A percentile compares a stretch with the other conserved stretches of the same genome.
Conservation (phyloP, 2,113 vertebrate species). For the Arothron firmamentum region DNA sequence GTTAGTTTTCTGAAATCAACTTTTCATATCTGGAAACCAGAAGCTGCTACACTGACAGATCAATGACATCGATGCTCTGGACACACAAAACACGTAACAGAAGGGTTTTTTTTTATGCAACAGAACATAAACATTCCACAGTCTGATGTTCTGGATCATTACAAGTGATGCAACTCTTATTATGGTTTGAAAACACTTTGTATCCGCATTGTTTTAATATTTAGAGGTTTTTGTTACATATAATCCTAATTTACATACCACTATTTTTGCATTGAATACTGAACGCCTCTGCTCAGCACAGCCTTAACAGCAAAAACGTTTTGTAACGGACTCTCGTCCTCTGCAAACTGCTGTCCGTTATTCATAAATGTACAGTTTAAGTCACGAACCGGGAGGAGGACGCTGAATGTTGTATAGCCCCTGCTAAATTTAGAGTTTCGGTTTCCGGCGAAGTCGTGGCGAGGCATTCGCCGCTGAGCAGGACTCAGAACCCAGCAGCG, state of each 20-base stretch:
- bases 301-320: slow-evolving; percentile 58
- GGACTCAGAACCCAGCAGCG: slow-evolving; percentile 63
- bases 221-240: slow-evolving; percentile 20
- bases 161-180: slow-evolving; percentile 15
- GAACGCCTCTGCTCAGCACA: slow-evolving; percentile 41
- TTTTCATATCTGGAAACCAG: slow-evolving; percentile 14
- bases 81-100: not conserved
- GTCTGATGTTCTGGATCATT: not conserved
- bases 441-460: slow-evolving; percentile 40
- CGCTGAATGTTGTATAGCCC: slow-evolving; percentile 21
- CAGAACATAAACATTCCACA: not conserved
- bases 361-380: slow-evolving; percentile 27
- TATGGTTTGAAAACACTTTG: slow-evolving; percentile 31
- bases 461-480: slow-evolving; percentile 62
- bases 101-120: slow-evolving; percentile 2
- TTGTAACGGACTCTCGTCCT: slow-evolving; percentile 10
- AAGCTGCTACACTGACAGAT: slow-evolving; percentile 12
- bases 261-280: slow-evolving; percentile 44
- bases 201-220: slow-evolving; percentile 23
- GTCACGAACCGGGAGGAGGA: slow-evolving; percentile 14
- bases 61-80: not conserved
- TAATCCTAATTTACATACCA: slow-evolving; percentile 32
- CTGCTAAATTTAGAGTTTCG: slow-evolving; percentile 26
- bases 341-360: slow-evolving; percentile 7
- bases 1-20: not conserved